phyloP scores from a whole-genome alignment of 2,113 vertebrate species.

The Myotis brandtii region DNA sequence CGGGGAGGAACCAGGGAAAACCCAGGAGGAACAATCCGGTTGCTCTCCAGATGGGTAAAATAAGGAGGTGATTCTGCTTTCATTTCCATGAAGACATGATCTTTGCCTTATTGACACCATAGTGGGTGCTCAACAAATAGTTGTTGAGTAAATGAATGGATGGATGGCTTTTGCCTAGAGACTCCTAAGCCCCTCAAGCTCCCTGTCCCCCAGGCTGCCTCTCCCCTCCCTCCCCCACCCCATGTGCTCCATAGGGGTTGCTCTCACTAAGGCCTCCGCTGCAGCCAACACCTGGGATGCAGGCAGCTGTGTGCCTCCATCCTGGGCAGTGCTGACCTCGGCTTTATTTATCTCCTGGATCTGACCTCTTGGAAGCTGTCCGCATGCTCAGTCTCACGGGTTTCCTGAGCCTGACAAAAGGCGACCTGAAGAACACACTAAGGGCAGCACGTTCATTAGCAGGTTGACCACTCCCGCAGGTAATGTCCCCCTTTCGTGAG shows the following conservation, averaged over 20 bases:
- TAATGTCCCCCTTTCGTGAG: background rate
- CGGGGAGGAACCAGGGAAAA: background rate
- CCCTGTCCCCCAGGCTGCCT: background rate
- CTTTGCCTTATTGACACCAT: background rate
- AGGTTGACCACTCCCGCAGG: background rate
- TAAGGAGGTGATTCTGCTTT: conserved; percentile 12
- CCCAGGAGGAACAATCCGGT: background rate
- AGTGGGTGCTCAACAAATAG: background rate
- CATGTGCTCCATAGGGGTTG: background rate
- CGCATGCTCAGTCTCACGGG: background rate
- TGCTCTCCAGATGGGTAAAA: background rate
- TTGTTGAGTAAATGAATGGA: background rate
- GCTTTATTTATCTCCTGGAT: conserved; percentile 48
- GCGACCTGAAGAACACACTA: background rate
- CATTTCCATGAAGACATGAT: background rate
- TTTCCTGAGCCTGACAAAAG: background rate
- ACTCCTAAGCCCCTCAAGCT: background rate
- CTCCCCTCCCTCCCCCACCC: background rate
- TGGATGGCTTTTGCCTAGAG: background rate
- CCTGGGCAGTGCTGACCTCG: background rate
- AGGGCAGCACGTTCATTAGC: background rate
- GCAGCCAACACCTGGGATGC: background rate
- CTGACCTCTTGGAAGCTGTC: conserved; percentile 48
- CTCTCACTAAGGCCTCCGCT: background rate
- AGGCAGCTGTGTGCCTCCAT: background rate